Evolutionary conservation across 2,113 vertebrate genomes (phyloP).

Genomic region (Aegithalos caudatus): DNA sequence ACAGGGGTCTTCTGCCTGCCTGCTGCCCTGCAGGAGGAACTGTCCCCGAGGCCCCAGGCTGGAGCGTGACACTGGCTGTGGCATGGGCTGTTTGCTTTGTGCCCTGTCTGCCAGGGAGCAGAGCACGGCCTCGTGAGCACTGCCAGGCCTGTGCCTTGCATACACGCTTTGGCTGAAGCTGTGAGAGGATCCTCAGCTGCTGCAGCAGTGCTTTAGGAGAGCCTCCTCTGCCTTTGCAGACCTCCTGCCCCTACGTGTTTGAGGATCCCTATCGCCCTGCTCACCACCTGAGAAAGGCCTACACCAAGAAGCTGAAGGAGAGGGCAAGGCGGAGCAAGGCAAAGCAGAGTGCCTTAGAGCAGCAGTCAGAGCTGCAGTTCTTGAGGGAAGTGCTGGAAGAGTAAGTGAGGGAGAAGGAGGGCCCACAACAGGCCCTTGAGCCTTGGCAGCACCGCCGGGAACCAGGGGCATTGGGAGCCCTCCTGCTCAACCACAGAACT

Average conservation of each 20-base stretch:
- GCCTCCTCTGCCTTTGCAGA: background rate
- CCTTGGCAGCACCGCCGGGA: fast-evolving
- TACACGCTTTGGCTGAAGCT: fast-evolving
- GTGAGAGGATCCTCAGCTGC: too few species aligned
- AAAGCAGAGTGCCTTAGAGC: background rate
- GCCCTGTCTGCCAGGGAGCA: background rate
- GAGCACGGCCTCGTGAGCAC: fast-evolving
- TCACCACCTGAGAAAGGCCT: background rate
- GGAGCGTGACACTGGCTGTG: background rate
- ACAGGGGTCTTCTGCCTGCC: background rate
- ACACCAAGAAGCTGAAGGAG: background rate
- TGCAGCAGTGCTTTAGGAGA: background rate
- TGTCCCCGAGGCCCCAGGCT: background rate
- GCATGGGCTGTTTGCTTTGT: too few species aligned
- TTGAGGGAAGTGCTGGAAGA: background rate
- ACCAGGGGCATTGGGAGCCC: background rate
- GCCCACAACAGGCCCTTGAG: fast-evolving
- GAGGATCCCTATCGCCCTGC: background rate
- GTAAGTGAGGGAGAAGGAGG: background rate
- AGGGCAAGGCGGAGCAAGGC: fast-evolving
- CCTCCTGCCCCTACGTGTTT: background rate
- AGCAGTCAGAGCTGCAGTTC: background rate
- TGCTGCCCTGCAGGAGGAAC: fast-evolving
- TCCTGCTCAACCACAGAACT: background rate
- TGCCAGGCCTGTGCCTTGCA: background rate